Evolutionary conservation across 2,113 vertebrate genomes (phyloP).

Genomic region (Centropus bengalensis): DNA sequence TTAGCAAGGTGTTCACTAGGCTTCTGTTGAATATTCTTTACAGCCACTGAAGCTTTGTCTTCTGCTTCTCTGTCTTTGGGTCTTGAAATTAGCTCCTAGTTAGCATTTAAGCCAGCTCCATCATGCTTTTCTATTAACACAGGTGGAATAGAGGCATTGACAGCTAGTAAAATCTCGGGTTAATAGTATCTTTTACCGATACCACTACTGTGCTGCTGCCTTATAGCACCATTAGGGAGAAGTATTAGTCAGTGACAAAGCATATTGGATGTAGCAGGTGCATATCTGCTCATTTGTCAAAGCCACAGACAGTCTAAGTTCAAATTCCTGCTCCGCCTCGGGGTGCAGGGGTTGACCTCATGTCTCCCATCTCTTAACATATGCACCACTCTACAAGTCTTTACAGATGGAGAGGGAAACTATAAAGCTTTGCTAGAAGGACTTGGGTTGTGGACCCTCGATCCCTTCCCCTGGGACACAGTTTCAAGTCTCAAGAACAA

Average conservation of each 20-base stretch:
- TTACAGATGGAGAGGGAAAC: not conserved
- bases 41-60: not conserved
- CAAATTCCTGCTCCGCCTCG: not conserved
- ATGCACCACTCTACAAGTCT: not conserved
- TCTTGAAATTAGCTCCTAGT: not conserved
- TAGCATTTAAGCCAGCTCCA: not conserved
- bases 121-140: not conserved
- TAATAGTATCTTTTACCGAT: not conserved
- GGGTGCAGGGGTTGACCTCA: not conserved
- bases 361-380: not conserved
- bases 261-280: accelerated
- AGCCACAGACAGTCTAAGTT: not conserved
- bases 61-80: not conserved
- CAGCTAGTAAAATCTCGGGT: not conserved
- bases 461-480: not conserved
- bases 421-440: not conserved
- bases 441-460: not conserved
- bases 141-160: not conserved
- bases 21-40: not conserved
- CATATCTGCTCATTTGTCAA: not conserved
- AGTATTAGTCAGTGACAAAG: not conserved
- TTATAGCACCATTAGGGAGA: not conserved
- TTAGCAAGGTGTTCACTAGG: not conserved
- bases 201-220: not conserved
- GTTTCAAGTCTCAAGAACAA: not conserved